Evolutionary conservation across 2,888 invertebrate genomes (phyloP).

Genomic region (Sphaerophoria taeniata): DNA sequence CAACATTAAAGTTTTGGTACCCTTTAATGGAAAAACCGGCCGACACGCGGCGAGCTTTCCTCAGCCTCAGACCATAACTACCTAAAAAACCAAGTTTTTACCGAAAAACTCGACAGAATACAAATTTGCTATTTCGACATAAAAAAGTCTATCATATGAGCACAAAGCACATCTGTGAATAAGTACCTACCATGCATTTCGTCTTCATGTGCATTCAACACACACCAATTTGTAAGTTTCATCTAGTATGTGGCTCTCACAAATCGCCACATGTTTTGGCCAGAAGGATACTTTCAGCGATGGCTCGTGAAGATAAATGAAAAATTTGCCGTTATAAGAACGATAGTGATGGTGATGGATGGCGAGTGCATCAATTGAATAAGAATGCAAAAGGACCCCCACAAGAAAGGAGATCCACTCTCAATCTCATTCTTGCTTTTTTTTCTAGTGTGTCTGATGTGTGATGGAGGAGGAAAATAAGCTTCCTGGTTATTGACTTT

Average conservation of each 20-base stretch:
- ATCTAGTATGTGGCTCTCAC: not conserved
- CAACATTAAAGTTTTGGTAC: no score
- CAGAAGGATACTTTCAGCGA: slow-evolving; percentile 35
- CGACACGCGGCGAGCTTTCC: no score
- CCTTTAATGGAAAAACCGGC: no score
- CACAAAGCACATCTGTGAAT: no score
- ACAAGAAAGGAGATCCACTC: slow-evolving; percentile 7
- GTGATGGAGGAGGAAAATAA: slow-evolving; percentile 14
- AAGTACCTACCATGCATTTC: no score
- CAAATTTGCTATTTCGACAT: no score
- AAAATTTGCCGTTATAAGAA: slow-evolving; percentile 1
- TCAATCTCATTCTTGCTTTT: not conserved
- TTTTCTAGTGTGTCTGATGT: slow-evolving; percentile 18
- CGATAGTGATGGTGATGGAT: slow-evolving; percentile 16
- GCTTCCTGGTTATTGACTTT: slow-evolving; percentile 69
- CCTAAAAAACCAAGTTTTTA: no score
- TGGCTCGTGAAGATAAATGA: slow-evolving; percentile 41
- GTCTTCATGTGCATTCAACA: no score
- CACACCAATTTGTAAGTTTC: not conserved
- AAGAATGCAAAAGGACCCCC: not conserved
- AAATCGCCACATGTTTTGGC: slow-evolving; percentile 53
- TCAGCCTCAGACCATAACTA: no score
- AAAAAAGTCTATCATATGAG: no score
- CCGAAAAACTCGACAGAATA: no score
- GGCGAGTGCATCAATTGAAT: slow-evolving; percentile 13